Evolutionary conservation across 2,797 vertebrate genomes (phyloP).

Genomic region (Notoglanidium macrostoma): DNA sequence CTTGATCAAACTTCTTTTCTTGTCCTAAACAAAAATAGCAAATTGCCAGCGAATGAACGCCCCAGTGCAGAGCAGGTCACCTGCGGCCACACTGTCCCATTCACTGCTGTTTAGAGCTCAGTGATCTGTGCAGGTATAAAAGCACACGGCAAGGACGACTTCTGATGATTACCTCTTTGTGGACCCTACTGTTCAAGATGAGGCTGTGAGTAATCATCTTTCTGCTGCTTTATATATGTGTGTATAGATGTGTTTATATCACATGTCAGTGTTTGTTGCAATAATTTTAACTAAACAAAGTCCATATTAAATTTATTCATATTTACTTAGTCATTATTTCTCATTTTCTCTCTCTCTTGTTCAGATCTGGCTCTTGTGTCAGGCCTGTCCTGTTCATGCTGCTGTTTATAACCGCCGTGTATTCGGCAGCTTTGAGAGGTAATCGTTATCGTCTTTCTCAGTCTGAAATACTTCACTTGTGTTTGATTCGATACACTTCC

Average conservation of each 20-base stretch:
- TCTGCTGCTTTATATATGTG: not conserved
- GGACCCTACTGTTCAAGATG: conserved; percentile 61
- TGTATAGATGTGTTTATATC: too few species aligned
- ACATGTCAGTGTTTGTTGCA: too few species aligned
- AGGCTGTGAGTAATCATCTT: conserved; percentile 64
- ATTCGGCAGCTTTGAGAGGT: conserved; percentile 67
- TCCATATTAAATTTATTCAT: not conserved
- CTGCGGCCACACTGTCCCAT: conserved; percentile 47
- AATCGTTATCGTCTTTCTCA: conserved; percentile 20
- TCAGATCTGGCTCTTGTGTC: conserved; percentile 53
- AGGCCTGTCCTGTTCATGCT: conserved; percentile 56
- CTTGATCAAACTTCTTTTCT: conserved; percentile 11
- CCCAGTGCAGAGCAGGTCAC: conserved; percentile 26
- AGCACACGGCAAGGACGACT: conserved; percentile 19
- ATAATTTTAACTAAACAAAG: too few species aligned
- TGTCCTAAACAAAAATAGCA: conserved; percentile 13
- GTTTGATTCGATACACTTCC: not conserved
- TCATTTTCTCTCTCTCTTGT: conserved; percentile 30
- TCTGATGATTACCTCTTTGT: conserved; percentile 21
- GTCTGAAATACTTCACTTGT: not conserved
- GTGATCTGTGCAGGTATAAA: conserved; percentile 55
- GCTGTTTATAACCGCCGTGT: conserved; percentile 53
- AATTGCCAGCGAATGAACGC: conserved; percentile 11
- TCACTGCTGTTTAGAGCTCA: conserved; percentile 37
- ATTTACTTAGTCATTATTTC: conserved; percentile 8